Percentiles rank a stretch among this genome's conserved stretches.
phyloP scores from a whole-genome alignment of 1,140 invertebrate genomes.

The Calephelis virginiensis region DNA sequence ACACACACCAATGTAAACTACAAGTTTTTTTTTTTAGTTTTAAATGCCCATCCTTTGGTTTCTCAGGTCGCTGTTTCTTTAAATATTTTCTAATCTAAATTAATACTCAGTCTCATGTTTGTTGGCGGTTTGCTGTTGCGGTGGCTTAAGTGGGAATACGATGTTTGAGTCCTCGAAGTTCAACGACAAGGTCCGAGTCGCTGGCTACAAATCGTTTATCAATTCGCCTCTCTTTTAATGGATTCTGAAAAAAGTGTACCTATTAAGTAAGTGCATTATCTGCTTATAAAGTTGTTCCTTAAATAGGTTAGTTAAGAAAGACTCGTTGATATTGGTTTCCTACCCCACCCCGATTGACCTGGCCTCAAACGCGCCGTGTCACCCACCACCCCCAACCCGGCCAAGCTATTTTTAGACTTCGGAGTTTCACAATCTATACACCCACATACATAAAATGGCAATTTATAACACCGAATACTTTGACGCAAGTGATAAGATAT shows the following conservation, averaged over 20 bases:
- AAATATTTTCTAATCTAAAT: conserved; percentile 63
- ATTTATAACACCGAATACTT: conserved; percentile 26
- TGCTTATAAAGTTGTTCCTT: conserved; percentile 23
- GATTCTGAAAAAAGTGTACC: conserved; percentile 43
- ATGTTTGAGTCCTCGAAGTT: conserved; percentile 80
- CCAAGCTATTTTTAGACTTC: conserved; percentile 72
- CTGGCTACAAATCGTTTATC: conserved; percentile 79
- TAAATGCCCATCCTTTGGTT: conserved; percentile 45
- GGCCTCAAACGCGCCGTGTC: conserved; percentile 60
- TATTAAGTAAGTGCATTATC: conserved; percentile 8
- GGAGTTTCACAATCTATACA: conserved; percentile 53
- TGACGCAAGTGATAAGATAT: conserved; percentile 9
- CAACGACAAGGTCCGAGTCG: conserved; percentile 79
- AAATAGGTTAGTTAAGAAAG: conserved; percentile 37
- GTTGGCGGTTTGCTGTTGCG: conserved; percentile 59
- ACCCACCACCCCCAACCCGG: conserved; percentile 67
- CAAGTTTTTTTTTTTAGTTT: conserved; percentile 59
- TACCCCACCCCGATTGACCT: conserved; percentile 59
- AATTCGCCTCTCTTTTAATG: conserved; percentile 60
- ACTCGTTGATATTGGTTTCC: conserved; percentile 45
- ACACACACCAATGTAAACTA: conserved; percentile 21
- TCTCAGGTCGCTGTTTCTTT: conserved; percentile 50
- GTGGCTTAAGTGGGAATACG: conserved; percentile 73
- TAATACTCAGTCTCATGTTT: conserved; percentile 76
- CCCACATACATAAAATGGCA: conserved; percentile 29